These are phyloP conservation scores for Catotricha subobsoleta DNA, from an alignment of 2,888 invertebrate species.

Conservation along the genomic window DNA sequence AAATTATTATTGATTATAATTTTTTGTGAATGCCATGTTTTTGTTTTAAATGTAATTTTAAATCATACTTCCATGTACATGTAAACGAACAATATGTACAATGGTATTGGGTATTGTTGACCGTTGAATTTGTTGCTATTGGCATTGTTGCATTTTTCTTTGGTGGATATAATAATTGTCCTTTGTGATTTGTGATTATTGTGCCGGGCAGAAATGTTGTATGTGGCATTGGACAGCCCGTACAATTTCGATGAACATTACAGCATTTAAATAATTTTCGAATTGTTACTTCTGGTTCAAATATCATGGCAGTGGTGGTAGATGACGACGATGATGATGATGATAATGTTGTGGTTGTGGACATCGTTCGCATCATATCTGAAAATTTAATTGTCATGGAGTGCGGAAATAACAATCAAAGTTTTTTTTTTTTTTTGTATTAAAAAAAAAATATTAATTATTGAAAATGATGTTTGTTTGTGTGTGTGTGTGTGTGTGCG, in stretches of 20 bases:
- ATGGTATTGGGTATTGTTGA: conserved; percentile 22
- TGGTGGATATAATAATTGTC: not conserved
- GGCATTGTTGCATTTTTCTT: conserved; percentile 5
- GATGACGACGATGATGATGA: conserved; percentile 4
- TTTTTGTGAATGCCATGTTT: conserved; percentile 31
- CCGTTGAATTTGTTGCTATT: conserved; percentile 13
- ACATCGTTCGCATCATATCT: too few relatives aligned
- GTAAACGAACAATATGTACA: conserved; percentile 27
- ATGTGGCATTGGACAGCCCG: not conserved
- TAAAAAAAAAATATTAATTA: too few relatives aligned
- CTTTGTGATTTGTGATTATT: not conserved
- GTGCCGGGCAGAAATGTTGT: not conserved
- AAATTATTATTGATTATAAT: too few relatives aligned
- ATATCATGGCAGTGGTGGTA: too few relatives aligned
- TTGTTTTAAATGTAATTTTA: conserved; percentile 28
- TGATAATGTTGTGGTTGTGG: conserved; percentile 9
- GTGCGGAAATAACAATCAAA: too few relatives aligned
- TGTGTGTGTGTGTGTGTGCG: too few relatives aligned
- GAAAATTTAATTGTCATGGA: too few relatives aligned
- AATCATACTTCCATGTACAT: conserved; percentile 30
- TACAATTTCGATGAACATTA: conserved; percentile 10
- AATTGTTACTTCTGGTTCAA: conserved; percentile 28
- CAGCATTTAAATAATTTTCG: conserved; percentile 28
- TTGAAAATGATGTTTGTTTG: too few relatives aligned
- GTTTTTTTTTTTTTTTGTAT: too few relatives aligned